These are phyloP conservation scores for Norana najaformis DNA, from an alignment of 2,888 invertebrate species.

Conservation along the genomic window DNA sequence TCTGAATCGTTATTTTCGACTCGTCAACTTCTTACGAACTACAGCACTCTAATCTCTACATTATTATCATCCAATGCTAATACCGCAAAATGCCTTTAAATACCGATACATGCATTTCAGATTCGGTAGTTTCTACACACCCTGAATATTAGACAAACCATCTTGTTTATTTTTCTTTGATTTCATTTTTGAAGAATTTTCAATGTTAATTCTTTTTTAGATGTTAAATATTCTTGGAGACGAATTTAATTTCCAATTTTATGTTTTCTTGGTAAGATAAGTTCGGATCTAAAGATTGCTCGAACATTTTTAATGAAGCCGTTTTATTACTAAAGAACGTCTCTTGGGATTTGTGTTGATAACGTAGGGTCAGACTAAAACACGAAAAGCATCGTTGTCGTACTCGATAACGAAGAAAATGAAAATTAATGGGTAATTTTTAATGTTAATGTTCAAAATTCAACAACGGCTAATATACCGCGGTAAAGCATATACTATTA, in stretches of 20 bases:
- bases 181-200: not conserved
- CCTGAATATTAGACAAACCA: not conserved
- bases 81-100: too few relatives aligned
- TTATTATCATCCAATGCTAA: too few relatives aligned
- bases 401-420: too few relatives aligned
- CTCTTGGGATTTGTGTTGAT: not conserved
- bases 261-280: slow-evolving; percentile 1
- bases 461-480: too few relatives aligned
- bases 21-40: too few relatives aligned
- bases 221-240: not conserved
- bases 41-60: too few relatives aligned
- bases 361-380: not conserved
- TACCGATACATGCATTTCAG: not conserved
- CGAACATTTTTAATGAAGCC: not conserved
- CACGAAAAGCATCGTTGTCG: not conserved
- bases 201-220: slow-evolving; percentile 5
- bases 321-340: not conserved
- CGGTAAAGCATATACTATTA: too few relatives aligned
- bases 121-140: not conserved
- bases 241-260: not conserved
- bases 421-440: too few relatives aligned
- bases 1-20: too few relatives aligned
- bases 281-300: not conserved
- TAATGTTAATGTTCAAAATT: too few relatives aligned
- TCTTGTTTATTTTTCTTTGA: slow-evolving; percentile 4